Base-by-base conservation (phyloP, 2,888 invertebrate genomes). In the Orthosia cruda region DNA sequence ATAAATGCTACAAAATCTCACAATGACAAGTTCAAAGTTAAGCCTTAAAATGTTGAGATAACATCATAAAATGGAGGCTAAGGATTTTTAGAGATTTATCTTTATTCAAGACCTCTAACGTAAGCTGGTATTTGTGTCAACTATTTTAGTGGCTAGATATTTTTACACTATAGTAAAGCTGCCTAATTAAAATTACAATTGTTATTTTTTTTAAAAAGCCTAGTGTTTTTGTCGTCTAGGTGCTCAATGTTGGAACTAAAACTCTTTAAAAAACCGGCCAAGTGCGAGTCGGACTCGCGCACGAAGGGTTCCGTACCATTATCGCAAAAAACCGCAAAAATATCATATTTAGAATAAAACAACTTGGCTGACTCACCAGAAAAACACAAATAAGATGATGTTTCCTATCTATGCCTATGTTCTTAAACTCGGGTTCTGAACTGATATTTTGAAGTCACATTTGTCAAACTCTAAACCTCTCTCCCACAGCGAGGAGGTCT, bases 21-120 rank as follows among this genome's bases (percentile, higher is more conserved):
- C 20, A 57, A 49, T 40, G 1, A 52, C 47, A 66, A 62, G 57
- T 69, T 82, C 63, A 64, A 81, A 64, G 32, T 77, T 16, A 63
- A 77, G 65, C 54, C 50, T 75, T 68, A 50, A 68, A 55, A 67
- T 47, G 40, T 52, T 78, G 49, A 80, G 47, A 72, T 59, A 64
- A 52, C 18, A 65, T 64, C 18, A 26, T 15, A 7, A 20, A 32
- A 62, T 23, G 15, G 15, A 68, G 74, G 84, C 61, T 67, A 84
- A 83, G 67, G 61, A 65, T 69, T 73, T 83, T 66, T 26, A 4
- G 55, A 72, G 71, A 78, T 78, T 26, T 52, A 68, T 71, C 63
- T 58, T 20, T 40, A 4, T 20, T 16, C 23, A 3, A 47, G 67
- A 62, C 74, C 80, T 80, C 32, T 55, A 68, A 61, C 45, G 16